Percentiles rank a stretch among this genome's conserved stretches.
Evolutionary conservation across 2,113 vertebrate species (phyloP).

Genomic region (Saimiri boliviensis): DNA sequence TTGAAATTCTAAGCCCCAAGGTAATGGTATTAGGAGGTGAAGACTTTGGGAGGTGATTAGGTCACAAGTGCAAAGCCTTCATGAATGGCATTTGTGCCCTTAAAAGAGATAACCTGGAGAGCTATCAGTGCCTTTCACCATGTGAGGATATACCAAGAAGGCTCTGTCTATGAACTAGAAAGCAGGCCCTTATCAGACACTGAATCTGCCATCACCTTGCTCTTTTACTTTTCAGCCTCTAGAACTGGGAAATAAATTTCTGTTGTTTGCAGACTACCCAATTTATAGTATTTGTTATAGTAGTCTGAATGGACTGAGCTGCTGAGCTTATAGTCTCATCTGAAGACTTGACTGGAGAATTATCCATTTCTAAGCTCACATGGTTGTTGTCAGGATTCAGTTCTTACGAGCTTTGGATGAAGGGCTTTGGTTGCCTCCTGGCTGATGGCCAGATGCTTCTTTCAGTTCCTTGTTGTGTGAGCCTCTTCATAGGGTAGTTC

Average conservation of each 20-base stretch:
- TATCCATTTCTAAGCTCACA: not conserved
- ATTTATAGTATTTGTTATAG: not conserved
- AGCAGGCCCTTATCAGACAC: too few species aligned
- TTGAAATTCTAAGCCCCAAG: not conserved
- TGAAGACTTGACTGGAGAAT: not conserved
- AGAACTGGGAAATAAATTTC: not conserved
- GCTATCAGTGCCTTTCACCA: not conserved
- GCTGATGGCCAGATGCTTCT: not conserved
- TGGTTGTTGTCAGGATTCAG: not conserved
- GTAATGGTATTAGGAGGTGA: not conserved
- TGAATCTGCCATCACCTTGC: not conserved
- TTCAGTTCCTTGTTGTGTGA: not conserved
- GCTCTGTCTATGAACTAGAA: not conserved
- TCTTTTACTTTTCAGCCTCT: not conserved
- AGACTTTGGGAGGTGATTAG: not conserved
- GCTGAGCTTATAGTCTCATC: not conserved
- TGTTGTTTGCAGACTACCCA: not conserved
- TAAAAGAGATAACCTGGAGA: not conserved
- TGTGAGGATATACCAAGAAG: not conserved
- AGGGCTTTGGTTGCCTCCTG: not conserved
- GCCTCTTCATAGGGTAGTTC: not conserved
- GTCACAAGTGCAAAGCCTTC: not conserved
- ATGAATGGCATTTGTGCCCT: not conserved
- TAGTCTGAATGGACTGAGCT: not conserved
- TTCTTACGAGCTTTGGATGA: not conserved